Conservation (phyloP, 2,113 vertebrate genomes). For the Ginglymostoma cirratum region DNA sequence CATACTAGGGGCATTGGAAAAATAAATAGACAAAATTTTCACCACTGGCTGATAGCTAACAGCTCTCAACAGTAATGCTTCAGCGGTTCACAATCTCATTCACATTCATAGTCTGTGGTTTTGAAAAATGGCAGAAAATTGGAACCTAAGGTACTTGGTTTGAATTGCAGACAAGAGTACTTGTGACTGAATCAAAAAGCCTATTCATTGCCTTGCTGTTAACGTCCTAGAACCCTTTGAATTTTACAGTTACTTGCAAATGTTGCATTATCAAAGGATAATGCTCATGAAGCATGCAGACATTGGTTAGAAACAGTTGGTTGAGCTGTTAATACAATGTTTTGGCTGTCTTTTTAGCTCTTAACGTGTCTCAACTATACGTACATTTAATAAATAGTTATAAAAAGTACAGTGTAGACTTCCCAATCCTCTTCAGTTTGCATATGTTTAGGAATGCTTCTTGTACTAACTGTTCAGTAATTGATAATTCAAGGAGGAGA, state of each 20-base stretch:
- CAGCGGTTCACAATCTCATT: conserved; percentile 22
- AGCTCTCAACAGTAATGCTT: not conserved
- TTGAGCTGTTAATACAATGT: conserved; percentile 14
- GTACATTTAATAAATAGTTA: not conserved
- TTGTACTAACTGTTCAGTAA: not conserved
- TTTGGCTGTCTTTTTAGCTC: not conserved
- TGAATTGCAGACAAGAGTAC: conserved; percentile 16
- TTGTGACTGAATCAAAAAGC: conserved; percentile 14
- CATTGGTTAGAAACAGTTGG: not conserved
- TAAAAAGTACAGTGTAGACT: not conserved
- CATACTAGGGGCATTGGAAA: not conserved
- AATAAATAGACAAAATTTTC: conserved; percentile 28
- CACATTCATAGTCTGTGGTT: conserved; percentile 34
- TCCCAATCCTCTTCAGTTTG: not conserved
- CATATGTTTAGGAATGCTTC: not conserved
- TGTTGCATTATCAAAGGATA: not conserved
- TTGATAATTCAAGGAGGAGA: conserved; percentile 19
- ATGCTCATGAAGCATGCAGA: conserved; percentile 26
- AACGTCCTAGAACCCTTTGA: not conserved
- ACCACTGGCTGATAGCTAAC: conserved; percentile 10
- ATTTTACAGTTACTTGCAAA: conserved; percentile 31
- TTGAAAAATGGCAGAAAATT: conserved; percentile 37
- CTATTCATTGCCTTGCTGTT: not conserved
- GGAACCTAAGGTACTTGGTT: conserved; percentile 20
- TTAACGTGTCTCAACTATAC: not conserved